Conservation (phyloP, 1,140 invertebrate species). For the Sitobion miscanthi region DNA sequence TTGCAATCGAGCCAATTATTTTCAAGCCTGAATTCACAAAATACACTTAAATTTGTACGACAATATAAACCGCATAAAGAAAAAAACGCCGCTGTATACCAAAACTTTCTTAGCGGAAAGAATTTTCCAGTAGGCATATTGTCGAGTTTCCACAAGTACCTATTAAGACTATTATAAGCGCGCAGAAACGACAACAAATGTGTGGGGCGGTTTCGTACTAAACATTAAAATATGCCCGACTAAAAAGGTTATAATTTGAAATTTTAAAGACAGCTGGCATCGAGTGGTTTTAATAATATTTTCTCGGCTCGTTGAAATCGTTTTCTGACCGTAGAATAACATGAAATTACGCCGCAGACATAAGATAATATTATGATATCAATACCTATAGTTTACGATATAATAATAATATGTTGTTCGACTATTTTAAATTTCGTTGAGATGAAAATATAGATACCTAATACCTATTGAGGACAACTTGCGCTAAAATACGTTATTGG, state of each 20-base stretch:
- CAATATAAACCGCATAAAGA: neutral
- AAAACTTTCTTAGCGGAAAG: neutral
- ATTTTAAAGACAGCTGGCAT: neutral
- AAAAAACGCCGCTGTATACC: neutral
- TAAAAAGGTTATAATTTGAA: neutral
- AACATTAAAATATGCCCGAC: neutral
- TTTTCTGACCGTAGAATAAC: neutral
- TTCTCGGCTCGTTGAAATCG: neutral
- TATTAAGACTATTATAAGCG: neutral
- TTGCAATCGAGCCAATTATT: neutral
- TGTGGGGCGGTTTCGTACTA: neutral
- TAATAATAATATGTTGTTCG: neutral
- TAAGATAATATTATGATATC: no score
- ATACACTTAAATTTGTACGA: neutral
- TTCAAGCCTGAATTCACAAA: neutral
- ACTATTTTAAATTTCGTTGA: neutral
- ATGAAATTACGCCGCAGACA: neutral
- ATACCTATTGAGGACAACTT: neutral
- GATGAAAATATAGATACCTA: neutral
- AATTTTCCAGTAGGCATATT: neutral
- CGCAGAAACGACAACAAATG: neutral
- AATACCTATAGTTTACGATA: neutral
- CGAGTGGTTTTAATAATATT: neutral
- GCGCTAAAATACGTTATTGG: neutral
- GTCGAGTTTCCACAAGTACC: neutral